Conservation (phyloP, 2,888 invertebrate genomes). For the Cantharis flavilabris region DNA sequence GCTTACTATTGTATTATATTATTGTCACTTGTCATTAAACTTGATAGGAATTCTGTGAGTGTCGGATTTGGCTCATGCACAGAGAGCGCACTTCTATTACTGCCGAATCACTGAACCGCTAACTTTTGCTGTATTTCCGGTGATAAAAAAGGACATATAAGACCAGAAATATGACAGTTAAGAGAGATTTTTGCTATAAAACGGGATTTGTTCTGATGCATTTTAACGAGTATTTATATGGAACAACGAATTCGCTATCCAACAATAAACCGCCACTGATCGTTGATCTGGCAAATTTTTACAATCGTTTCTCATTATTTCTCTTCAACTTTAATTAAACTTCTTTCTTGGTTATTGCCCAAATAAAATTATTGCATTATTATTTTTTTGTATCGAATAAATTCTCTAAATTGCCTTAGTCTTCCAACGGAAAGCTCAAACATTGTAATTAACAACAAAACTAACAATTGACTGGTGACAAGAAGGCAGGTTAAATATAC, state of each 20-base stretch:
- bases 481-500: conserved; percentile 32
- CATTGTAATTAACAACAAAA: conserved; percentile 16
- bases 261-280: background rate
- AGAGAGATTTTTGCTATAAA: conserved; percentile 34
- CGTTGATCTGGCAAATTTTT: background rate
- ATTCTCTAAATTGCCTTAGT: background rate
- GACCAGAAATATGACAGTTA: conserved; percentile 33
- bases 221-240: conserved; percentile 36
- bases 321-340: background rate
- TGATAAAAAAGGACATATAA: conserved; percentile 36
- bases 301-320: background rate
- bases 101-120: conserved; percentile 36
- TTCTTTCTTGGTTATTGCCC: background rate
- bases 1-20: conserved; percentile 28
- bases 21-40: conserved; percentile 40
- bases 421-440: background rate
- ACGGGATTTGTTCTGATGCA: conserved; percentile 34
- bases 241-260: conserved; percentile 15
- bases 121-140: conserved; percentile 38
- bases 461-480: conserved; percentile 25
- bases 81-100: conserved; percentile 29
- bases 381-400: background rate
- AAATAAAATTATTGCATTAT: background rate
- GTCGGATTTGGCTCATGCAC: conserved; percentile 28
- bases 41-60: conserved; percentile 31